Evolutionary conservation across 2,797 vertebrate species (phyloP), one percentile per base, ranked within the genome.

Genomic region (Lepus townsendii): DNA sequence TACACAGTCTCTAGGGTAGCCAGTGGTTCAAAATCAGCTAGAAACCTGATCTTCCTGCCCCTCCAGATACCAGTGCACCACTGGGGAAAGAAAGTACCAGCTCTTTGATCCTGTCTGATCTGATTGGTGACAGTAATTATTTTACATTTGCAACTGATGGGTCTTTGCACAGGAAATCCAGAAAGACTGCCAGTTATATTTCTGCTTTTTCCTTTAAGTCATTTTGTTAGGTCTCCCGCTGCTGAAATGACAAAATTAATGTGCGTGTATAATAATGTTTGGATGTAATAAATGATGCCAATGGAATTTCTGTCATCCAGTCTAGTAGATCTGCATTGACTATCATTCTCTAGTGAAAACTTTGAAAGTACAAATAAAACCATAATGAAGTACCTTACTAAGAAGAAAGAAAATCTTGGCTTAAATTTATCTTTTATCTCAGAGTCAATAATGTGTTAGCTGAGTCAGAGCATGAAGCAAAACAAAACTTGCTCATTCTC

Each of bases 361-460:
- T 69, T 50, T 78, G 65, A 68, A 97, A 66, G n/a, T 80, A 92
- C 27, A 90, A 89, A 97, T 96, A 73, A 93, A 95, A 1, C 66
- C 71, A 72, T 97, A 88, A 97, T 94, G 96, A 98, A 96, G 84
- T 72, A 65, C 65, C 57, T 27, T 95, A n/a, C 96, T 92, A 88
- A 79, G 95, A 97, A 91, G 42, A 16, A 95, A 93, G 91, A 93
- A 83, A 57, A 95, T 85, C 35, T 82, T 85, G 69, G 88, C 88
- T 96, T 97, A 96, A 93, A 97, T 94, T 91, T 86, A 89, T 14
- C 47, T 96, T 92, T 65, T 22, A 60, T 60, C 16, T 82, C 50
- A 75, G 60, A 96, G 82, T 62, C 79, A 97, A 78, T 97, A 94
- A 83, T 57, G 27, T 1, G 92, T 87, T 94, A 92, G 94, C 60